Evolutionary conservation across 2,113 vertebrate species (phyloP), one percentile per base, ranked within the genome.

Genomic region (Progne subis): DNA sequence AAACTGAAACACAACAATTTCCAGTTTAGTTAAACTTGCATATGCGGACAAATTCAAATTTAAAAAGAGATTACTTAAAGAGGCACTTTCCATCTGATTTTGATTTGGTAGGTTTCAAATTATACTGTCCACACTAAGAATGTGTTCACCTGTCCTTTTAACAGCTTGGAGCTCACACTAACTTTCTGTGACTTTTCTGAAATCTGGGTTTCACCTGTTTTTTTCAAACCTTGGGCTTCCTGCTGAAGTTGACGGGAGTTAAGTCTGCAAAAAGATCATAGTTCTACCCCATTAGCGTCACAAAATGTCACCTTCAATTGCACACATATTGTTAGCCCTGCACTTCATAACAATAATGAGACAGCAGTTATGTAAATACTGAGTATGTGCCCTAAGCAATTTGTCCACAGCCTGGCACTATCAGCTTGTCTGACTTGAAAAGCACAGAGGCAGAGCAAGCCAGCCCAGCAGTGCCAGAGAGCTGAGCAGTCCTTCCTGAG

Each of bases 301-400:
- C 77, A 56, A 83, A 89, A 85, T 95, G 97, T 97, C 98, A 98
- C 82, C 91, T 95, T 95, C 97, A 94, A 97, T 97, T 94, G 96
- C 64, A 80, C 20, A 86, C 71, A 89, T 80, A 95, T 76, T 56
- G 81, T 78, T 85, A 95, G 88, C 94, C 95, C 97, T 96, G 94
- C 79, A 11, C 91, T 95, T 95, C 92, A 82, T 64, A 98, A 93
- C 20, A 69, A 94, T 97, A 97, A 97, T 97, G 98, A 97, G 97
- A 91, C 82, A 88, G 94, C 96, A 94, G 84, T 92, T 97, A 97
- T 96, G 97, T 96, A 98, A 98, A 98, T 96, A 96, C 47, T 86
- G 95, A 94, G n/a, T 65, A 76, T 69, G 71, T 64, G 97, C 95
- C 94, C 92, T 94, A 39, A 97, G 97, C 96, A 91, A 95, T 97